Evolutionary conservation across 2,888 invertebrate genomes (phyloP).

Genomic region (Phragmatobia fuliginosa): DNA sequence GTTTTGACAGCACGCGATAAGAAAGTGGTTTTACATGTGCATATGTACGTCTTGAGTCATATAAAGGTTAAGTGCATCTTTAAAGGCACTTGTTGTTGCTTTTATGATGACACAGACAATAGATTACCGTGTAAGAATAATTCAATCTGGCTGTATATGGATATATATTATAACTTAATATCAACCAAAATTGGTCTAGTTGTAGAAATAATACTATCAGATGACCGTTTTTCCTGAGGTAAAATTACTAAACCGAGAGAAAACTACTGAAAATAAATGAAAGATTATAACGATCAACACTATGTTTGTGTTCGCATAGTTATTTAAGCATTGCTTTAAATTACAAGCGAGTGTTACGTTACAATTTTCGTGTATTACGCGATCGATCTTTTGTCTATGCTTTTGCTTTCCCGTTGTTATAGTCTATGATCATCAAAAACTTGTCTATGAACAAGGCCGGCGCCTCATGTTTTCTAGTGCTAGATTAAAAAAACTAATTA

Average conservation of each 20-base stretch:
- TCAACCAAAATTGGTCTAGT: no score
- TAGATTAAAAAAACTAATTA: not conserved
- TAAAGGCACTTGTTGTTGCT: not conserved
- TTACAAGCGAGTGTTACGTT: no score
- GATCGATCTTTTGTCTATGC: no score
- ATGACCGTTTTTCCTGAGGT: no score
- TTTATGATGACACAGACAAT: not conserved
- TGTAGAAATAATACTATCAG: no score
- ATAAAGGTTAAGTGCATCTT: not conserved
- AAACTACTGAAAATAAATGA: not conserved
- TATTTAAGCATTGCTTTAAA: not conserved
- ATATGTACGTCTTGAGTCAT: not conserved
- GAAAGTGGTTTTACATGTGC: conserved; percentile 55
- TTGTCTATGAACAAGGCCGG: no score
- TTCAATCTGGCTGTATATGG: not conserved
- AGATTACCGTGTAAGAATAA: not conserved
- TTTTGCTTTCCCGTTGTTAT: not conserved
- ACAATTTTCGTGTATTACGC: no score
- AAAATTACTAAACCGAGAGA: no score
- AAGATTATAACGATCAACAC: not conserved
- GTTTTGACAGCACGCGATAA: conserved; percentile 49
- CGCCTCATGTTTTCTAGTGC: not conserved
- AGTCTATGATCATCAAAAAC: no score
- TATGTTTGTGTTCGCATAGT: not conserved
- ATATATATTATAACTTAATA: no score